Evolutionary conservation across 2,797 vertebrate genomes (phyloP).

Genomic region (Loris lydekkerianus): DNA sequence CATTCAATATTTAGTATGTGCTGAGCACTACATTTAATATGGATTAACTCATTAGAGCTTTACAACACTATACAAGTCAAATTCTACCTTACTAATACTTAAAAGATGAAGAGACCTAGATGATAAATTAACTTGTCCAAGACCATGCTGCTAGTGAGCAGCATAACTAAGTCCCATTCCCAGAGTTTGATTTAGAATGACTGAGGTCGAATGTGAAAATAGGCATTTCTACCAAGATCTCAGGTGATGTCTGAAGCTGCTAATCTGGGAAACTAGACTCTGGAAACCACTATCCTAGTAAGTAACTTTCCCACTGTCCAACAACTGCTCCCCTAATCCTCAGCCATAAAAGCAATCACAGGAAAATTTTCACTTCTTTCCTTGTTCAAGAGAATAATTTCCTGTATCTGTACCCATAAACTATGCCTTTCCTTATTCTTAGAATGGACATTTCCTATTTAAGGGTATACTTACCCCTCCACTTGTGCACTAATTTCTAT

Average conservation of each 20-base stretch:
- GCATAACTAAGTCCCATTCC: not conserved
- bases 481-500: not conserved
- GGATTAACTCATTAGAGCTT: slow-evolving; percentile 28
- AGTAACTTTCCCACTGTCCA: not conserved
- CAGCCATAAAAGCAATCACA: not conserved
- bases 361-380: not conserved
- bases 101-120: not conserved
- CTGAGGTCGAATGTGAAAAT: not conserved
- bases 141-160: not conserved
- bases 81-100: slow-evolving; percentile 14
- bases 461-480: not conserved
- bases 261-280: not conserved
- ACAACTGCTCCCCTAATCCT: not conserved
- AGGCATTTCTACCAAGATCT: not conserved
- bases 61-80: not conserved
- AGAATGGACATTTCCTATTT: not conserved
- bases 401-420: not conserved
- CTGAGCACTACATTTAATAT: not conserved
- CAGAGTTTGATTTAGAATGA: not conserved
- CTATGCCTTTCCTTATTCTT: not conserved
- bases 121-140: slow-evolving; percentile 15
- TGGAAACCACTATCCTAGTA: not conserved
- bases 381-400: not conserved
- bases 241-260: not conserved
- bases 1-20: not conserved